Evolutionary conservation across 2,888 invertebrate species (phyloP), one percentile per base, ranked within the genome.

Genomic region (Metalampra italica): DNA sequence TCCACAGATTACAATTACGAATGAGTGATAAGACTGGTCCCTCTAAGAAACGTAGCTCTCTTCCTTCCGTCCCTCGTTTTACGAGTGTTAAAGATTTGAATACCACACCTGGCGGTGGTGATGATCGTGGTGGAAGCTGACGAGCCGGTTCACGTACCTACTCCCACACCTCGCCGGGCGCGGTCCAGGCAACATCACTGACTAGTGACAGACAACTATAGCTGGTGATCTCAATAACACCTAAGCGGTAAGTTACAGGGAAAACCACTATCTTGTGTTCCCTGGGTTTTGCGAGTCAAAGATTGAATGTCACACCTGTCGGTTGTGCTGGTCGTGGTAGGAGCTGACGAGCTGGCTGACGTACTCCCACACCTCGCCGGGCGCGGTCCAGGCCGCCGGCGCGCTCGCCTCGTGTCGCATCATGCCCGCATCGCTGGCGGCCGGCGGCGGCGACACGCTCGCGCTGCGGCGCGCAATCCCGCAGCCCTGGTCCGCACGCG

Each of bases 281-380:
- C 22, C 22, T 22, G 22, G 22, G n/a, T n/a, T 22, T 5, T 22
- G 22, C 22, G 5, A 22, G 5, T 2, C 2, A 3, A 22, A 22
- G 2, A 5, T 22, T 22, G 22, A 22, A 22, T 22, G 5, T 39
- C 39, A 58, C 73, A 87, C 86, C 86, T 88, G 88, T 63, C 84
- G 81, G 59, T 90, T 80, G 60, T 90, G 90, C 60, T 90, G 90
- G 55, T 90, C 88, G 69, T 90, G 90, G 66, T 92, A 92, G 43
- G 91, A 91, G 79, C 91, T 92, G 74, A 92, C 91, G 57, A 92
- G 87, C 66, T 92, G 91, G 75, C 90, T 92, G 75, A 93, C 92
- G 71, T 91, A 92, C 81, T 93, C 92, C 92, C 92, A 93, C 61
- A 92, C 91, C 64, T 91, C 91, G 62, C 91, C 91, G 62, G 91